Conservation (phyloP, 2,797 vertebrate species). For the Myiotriccus ornatus region DNA sequence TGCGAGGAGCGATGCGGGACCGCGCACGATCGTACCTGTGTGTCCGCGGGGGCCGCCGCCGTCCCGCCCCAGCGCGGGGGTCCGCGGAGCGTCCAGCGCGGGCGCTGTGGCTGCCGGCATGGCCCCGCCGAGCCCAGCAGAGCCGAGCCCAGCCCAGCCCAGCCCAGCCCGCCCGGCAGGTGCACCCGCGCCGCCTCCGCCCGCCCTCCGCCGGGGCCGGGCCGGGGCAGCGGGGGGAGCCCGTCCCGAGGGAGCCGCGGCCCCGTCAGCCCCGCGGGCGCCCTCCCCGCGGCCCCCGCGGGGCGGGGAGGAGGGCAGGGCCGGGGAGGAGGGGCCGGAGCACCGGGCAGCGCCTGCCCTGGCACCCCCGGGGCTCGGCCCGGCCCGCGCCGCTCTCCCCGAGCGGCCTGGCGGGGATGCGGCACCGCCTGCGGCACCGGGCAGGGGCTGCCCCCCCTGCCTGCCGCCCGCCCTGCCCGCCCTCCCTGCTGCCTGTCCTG, state of each 20-base stretch:
- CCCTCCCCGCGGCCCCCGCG: background rate
- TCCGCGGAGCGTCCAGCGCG: conserved; percentile 69
- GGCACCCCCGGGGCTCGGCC: too few species aligned
- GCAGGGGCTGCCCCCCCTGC: background rate
- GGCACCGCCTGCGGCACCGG: background rate
- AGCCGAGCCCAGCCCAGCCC: background rate
- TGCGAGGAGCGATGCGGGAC: background rate
- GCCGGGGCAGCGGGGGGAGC: background rate
- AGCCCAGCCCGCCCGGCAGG: background rate
- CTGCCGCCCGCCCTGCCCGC: background rate
- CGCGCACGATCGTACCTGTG: conserved; percentile 74
- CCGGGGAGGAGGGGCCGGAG: background rate
- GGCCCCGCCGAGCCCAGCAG: background rate
- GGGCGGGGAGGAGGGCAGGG: background rate
- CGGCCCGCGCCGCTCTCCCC: background rate
- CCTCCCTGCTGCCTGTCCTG: too few species aligned
- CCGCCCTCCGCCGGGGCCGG: background rate
- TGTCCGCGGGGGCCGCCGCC: conserved; percentile 24
- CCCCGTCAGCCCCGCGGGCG: background rate
- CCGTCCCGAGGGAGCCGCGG: background rate
- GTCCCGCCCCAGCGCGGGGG: conserved; percentile 53
- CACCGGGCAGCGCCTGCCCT: too few species aligned
- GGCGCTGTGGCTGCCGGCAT: conserved; percentile 72
- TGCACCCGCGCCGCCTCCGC: background rate
- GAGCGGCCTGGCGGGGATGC: background rate